Evolutionary conservation across 1,140 invertebrate genomes (phyloP), one percentile per base, ranked within the genome.

Genomic region (Bilobella aurantiaca): DNA sequence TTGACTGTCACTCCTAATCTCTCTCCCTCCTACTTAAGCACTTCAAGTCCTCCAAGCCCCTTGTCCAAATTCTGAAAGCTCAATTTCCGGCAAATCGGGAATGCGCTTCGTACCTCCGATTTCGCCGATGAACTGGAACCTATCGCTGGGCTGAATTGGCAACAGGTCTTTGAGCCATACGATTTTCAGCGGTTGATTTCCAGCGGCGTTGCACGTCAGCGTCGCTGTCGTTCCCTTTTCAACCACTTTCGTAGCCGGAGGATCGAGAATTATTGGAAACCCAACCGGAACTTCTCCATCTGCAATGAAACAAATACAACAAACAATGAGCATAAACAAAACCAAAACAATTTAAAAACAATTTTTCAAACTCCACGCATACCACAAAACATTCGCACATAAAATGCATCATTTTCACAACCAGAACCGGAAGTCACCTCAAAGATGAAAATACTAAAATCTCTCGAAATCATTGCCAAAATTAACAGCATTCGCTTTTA

Each of bases 221-320:
- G 91, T 82, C 0, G 93, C 87, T 27, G 86, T 90, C 77, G 92
- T 89, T n/a, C 91, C 93, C 72, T 92, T 91, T 80, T 99, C 96
- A 31, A 98, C 93, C 56, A 95, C 93, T 80, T 93, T 88, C 61
- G 84, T 84, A 21, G 82, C 82, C 0, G 93, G 91, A 68, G 87
- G 78, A 70, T 88, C 85, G 23, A 85, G 86, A 74, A 98, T 94
- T 74, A 84, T 82, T 27, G 95, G 96, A 79, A 97, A 98, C 30
- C 95, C 95, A 63, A 79, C 78, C 5, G 95, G 94, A 42, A 92
- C 63, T 31, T 70, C 69, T 28, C 47, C 58, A 46, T 69, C 68
- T 69, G 58, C 31, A 69, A 64, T 27, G 14, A 62, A 56, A 12
- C 14, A 65, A 47, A 47, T 3, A 30, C 21, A 25, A 58, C 14